A percentile compares a stretch with the other conserved stretches of the same genome.
Evolutionary conservation across 35 echinoderm and acorn worm genomes (phyloP).

Genomic region (Nesometra sesokonis): DNA sequence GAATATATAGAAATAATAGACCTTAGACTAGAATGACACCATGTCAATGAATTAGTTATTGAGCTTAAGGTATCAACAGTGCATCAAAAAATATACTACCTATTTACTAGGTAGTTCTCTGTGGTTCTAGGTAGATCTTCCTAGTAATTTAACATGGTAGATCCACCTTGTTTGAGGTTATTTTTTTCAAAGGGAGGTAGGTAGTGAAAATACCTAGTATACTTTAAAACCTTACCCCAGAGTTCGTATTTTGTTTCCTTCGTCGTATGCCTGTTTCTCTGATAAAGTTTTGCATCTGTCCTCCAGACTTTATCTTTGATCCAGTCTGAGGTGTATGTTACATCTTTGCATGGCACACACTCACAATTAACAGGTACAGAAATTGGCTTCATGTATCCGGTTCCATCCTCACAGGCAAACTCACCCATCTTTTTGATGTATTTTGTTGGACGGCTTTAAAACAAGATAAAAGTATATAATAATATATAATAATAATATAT

Average conservation of each 20-base stretch:
- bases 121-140: too few species aligned
- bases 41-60: too few species aligned
- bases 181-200: too few species aligned
- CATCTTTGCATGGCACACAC: conserved; percentile 84
- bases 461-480: background rate
- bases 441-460: conserved; percentile 65
- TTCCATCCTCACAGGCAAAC: conserved; percentile 74
- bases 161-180: too few species aligned
- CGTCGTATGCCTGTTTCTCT: background rate
- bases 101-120: too few species aligned
- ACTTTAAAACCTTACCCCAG: background rate
- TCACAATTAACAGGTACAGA: conserved; percentile 57
- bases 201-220: too few species aligned
- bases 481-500: too few species aligned
- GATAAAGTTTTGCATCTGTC: background rate
- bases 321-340: conserved; percentile 45
- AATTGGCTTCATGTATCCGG: conserved; percentile 55
- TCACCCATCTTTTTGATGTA: conserved; percentile 77
- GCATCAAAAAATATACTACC: too few species aligned
- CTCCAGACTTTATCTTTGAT: conserved; percentile 60
- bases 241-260: background rate
- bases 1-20: too few species aligned
- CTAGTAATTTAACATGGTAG: too few species aligned
- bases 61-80: too few species aligned
- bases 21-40: too few species aligned